These are phyloP conservation scores for Calameuta filiformis DNA, from an alignment of 2,888 invertebrate species.

Conservation along the genomic window DNA sequence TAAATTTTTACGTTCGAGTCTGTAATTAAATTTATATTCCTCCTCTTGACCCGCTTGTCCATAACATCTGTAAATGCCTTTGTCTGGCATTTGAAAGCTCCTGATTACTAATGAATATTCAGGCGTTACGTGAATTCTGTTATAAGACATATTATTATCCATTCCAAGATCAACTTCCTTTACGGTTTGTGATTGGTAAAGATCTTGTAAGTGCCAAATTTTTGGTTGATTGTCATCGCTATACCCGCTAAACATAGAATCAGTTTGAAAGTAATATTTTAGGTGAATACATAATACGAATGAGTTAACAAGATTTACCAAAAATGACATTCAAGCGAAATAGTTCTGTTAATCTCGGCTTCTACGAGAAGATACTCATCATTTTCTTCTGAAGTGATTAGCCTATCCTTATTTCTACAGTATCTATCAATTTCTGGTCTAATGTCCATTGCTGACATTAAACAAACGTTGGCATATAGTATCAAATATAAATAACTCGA, in stretches of 20 bases:
- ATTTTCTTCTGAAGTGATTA: constrained; percentile 63
- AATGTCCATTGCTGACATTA: constrained; percentile 23
- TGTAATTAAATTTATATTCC: constrained; percentile 67
- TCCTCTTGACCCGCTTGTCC: constrained; percentile 61
- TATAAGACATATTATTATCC: constrained; percentile 65
- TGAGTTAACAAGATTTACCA: constrained; percentile 57
- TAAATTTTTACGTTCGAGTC: constrained; percentile 65
- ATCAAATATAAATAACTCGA: not conserved
- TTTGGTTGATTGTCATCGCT: constrained; percentile 63
- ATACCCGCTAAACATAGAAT: constrained; percentile 42
- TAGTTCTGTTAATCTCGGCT: constrained; percentile 60
- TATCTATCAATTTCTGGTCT: constrained; percentile 49
- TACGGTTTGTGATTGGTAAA: constrained; percentile 49
- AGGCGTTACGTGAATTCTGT: constrained; percentile 64
- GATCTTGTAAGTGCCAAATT: constrained; percentile 68
- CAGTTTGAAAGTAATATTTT: not conserved
- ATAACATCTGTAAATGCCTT: constrained; percentile 69
- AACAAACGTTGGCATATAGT: constrained; percentile 1
- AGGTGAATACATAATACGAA: not conserved
- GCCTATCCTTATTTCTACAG: constrained; percentile 66
- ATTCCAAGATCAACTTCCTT: constrained; percentile 67
- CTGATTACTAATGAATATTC: constrained; percentile 67
- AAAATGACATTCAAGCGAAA: constrained; percentile 68
- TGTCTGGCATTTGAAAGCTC: constrained; percentile 61
- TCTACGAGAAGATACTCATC: constrained; percentile 68